Conservation (phyloP, 2,797 vertebrate species). For the Gallinago solitaria region DNA sequence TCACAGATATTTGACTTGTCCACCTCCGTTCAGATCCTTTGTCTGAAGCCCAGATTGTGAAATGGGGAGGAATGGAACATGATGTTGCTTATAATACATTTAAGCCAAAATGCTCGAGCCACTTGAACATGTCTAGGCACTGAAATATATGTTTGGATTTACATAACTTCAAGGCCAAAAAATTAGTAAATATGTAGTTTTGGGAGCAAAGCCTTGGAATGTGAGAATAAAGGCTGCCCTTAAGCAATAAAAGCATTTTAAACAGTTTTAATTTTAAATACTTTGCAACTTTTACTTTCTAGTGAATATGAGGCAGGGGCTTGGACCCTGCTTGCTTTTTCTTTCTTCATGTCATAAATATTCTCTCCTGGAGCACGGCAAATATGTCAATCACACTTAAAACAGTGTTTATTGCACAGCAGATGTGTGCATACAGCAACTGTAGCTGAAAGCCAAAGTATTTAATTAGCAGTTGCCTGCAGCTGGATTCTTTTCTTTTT, state of each 20-base stretch:
- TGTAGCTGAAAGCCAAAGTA: constrained; percentile 35
- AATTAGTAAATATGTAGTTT: background rate
- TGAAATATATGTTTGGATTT: background rate
- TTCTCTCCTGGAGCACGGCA: constrained; percentile 39
- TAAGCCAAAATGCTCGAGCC: background rate
- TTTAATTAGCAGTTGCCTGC: constrained; percentile 39
- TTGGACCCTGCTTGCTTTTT: background rate
- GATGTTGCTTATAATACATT: background rate
- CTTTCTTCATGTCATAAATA: constrained; percentile 16
- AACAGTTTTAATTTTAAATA: background rate
- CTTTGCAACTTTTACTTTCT: background rate
- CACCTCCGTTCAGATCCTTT: background rate
- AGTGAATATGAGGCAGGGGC: background rate
- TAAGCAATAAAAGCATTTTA: background rate
- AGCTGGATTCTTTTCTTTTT: constrained; percentile 57
- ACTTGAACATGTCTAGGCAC: background rate
- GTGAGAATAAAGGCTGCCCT: background rate
- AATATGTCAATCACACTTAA: constrained; percentile 11
- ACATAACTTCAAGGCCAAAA: background rate
- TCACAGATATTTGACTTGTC: background rate
- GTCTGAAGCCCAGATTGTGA: background rate
- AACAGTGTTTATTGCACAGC: constrained; percentile 25
- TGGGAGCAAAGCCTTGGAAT: background rate
- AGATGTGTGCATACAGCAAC: background rate
- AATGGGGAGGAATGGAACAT: background rate